Evolutionary conservation across 2,888 invertebrate species (phyloP).

Genomic region (Cheilosia vulpina): DNA sequence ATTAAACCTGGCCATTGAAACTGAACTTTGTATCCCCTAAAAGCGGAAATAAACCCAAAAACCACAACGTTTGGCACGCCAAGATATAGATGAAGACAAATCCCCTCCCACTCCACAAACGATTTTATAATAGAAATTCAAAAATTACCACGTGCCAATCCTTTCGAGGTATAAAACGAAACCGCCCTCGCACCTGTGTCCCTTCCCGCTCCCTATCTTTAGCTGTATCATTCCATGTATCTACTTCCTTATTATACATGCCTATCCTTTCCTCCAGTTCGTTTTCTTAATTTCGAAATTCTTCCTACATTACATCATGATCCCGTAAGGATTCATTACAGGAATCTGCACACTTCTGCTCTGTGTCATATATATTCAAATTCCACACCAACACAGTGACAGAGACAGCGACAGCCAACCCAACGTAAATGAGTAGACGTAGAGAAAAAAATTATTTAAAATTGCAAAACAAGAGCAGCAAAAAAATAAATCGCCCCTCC

Average conservation of each 20-base stretch:
- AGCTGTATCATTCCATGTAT: constrained; percentile 62
- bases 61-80: not conserved
- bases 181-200: not conserved
- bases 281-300: constrained; percentile 74
- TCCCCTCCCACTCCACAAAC: not conserved
- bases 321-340: constrained; percentile 75
- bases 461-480: constrained; percentile 57
- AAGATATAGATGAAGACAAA: constrained; percentile 10
- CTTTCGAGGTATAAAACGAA: constrained; percentile 38
- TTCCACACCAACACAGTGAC: constrained; percentile 64
- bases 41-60: too few relatives aligned
- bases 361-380: constrained; percentile 61
- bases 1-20: too few relatives aligned
- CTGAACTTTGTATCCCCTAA: too few relatives aligned
- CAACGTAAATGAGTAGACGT: constrained; percentile 71
- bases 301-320: constrained; percentile 74
- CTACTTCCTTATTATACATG: constrained; percentile 72
- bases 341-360: constrained; percentile 60
- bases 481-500: constrained; percentile 26
- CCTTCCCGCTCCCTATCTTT: not conserved
- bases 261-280: constrained; percentile 63
- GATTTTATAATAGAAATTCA: not conserved
- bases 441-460: constrained; percentile 72
- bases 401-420: constrained; percentile 34
- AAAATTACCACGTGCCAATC: constrained; percentile 66